These are phyloP conservation scores for Teleogryllus oceanicus DNA, from an alignment of 2,888 invertebrate species.

Conservation along the genomic window DNA sequence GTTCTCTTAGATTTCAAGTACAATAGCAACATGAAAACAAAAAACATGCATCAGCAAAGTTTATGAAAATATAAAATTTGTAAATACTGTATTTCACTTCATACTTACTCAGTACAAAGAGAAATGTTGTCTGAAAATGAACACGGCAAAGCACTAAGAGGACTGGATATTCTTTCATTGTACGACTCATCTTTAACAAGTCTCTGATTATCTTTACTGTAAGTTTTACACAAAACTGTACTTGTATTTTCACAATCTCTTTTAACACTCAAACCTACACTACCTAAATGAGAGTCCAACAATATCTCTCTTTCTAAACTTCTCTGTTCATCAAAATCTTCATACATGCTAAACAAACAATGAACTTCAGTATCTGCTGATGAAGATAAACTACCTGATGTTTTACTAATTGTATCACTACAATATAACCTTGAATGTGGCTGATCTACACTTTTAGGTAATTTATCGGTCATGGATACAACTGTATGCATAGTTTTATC, in stretches of 20 bases:
- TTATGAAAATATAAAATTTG: neutral
- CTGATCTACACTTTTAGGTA: neutral
- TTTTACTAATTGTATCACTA: neutral
- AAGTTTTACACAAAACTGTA: too few species aligned
- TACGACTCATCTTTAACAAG: too few species aligned
- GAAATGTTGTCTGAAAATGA: neutral
- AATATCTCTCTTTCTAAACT: neutral
- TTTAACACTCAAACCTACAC: too few species aligned
- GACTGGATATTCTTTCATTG: neutral
- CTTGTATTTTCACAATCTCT: too few species aligned
- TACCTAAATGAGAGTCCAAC: too few species aligned
- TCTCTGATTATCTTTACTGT: too few species aligned
- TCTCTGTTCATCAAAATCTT: neutral
- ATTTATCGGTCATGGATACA: neutral
- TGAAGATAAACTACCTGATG: too few species aligned
- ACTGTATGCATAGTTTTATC: neutral
- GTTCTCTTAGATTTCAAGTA: too few species aligned
- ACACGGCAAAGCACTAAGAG: neutral
- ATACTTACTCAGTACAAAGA: conserved; percentile 2
- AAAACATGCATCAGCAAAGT: neutral
- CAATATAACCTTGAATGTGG: neutral
- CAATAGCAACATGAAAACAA: too few species aligned
- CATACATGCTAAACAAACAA: neutral
- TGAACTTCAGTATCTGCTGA: neutral
- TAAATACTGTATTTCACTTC: neutral